Evolutionary conservation across 2,888 invertebrate genomes (phyloP).

Genomic region (Tenthredo distinguenda): DNA sequence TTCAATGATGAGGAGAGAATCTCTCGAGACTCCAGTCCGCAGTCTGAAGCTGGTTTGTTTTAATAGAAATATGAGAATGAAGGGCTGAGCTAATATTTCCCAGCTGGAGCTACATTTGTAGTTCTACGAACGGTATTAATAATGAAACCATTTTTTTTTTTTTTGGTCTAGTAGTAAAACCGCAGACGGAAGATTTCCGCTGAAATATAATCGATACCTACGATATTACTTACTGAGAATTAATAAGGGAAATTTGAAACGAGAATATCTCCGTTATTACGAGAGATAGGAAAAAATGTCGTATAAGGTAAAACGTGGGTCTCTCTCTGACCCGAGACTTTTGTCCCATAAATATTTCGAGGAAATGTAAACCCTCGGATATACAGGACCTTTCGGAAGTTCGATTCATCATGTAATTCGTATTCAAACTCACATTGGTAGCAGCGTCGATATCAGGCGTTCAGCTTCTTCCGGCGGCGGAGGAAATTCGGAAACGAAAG

Average conservation of each 20-base stretch:
- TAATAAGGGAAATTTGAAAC: background rate
- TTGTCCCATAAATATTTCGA: background rate
- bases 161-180: background rate
- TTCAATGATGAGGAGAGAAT: background rate
- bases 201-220: background rate
- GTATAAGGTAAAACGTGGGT: background rate
- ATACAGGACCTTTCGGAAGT: background rate
- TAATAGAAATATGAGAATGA: slow-evolving; percentile 28
- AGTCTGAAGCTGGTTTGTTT: slow-evolving; percentile 7
- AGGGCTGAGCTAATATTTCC: slow-evolving; percentile 15
- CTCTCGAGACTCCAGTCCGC: background rate
- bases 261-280: background rate
- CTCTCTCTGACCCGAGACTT: background rate
- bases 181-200: background rate
- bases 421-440: slow-evolving; percentile 83
- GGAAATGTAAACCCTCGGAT: background rate
- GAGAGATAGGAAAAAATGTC: background rate
- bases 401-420: background rate
- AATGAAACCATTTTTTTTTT: background rate
- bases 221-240: background rate
- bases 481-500: slow-evolving; percentile 82
- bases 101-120: slow-evolving; percentile 9
- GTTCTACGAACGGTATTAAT: background rate
- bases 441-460: slow-evolving; percentile 86
- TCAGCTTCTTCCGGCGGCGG: slow-evolving; percentile 89